Percentiles rank a stretch among this genome's conserved stretches.
phyloP scores from a whole-genome alignment of 2,797 vertebrate genomes.

The Enteromius unitaeniatus region DNA sequence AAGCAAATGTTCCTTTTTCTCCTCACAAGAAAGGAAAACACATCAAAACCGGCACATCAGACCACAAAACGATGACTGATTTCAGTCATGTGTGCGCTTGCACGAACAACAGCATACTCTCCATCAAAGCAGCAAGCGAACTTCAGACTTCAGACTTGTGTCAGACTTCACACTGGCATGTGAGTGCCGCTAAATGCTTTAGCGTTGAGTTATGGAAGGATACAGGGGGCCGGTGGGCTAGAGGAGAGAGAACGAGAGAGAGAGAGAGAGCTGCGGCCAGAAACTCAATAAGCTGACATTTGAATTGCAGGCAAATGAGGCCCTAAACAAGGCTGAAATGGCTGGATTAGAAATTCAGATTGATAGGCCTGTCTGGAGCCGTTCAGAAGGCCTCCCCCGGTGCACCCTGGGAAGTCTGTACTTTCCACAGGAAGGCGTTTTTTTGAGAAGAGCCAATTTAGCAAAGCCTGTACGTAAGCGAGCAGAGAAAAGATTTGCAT shows the following conservation, averaged over 20 bases:
- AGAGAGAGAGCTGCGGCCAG: constrained; percentile 35
- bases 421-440: constrained; percentile 34
- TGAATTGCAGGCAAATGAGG: constrained; percentile 59
- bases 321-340: constrained; percentile 57
- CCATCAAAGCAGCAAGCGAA: constrained; percentile 29
- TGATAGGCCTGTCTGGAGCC: constrained; percentile 55
- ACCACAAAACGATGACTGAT: constrained; percentile 18
- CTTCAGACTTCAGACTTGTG: not conserved
- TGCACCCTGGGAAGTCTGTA: constrained; percentile 52
- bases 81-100: not conserved
- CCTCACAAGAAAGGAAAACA: constrained; percentile 1
- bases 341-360: constrained; percentile 61
- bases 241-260: not conserved
- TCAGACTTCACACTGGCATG: not conserved
- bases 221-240: constrained; percentile 28
- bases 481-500: constrained; percentile 46
- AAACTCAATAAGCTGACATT: constrained; percentile 62
- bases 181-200: constrained; percentile 36
- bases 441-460: constrained; percentile 55
- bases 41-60: not conserved
- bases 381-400: constrained; percentile 21
- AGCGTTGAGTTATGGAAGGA: constrained; percentile 30
- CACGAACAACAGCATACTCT: not conserved
- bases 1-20: not conserved
- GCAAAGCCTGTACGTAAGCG: constrained; percentile 29